These are phyloP conservation scores for Dipodomys spectabilis DNA, from an alignment of 2,113 vertebrate genomes.

Conservation along the genomic window DNA sequence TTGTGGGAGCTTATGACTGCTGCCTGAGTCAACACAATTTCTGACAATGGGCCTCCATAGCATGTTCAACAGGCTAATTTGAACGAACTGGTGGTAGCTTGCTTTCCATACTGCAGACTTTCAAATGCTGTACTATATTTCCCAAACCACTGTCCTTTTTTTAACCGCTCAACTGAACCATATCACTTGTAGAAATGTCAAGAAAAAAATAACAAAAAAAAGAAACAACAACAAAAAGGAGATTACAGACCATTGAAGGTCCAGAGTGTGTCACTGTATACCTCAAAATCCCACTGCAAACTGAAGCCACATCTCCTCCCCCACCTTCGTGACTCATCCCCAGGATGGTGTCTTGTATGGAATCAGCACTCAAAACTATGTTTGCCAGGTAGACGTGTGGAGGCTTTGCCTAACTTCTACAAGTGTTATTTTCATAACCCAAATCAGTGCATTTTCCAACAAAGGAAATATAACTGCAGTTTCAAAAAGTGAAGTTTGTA, in stretches of 20 bases:
- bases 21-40: background rate
- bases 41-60: background rate
- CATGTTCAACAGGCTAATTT: background rate
- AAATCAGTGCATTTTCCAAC: background rate
- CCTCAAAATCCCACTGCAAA: background rate
- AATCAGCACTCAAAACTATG: background rate
- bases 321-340: constrained; percentile 7
- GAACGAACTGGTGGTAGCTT: background rate
- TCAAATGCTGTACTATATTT: background rate
- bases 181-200: background rate
- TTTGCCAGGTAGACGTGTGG: background rate
- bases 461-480: background rate
- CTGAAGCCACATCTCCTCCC: background rate
- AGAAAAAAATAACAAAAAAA: background rate
- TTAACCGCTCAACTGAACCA: background rate
- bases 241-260: constrained; percentile 5
- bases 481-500: background rate
- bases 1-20: background rate
- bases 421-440: background rate
- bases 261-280: background rate
- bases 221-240: background rate
- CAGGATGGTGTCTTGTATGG: background rate
- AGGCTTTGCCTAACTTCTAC: background rate
- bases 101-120: background rate
- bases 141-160: background rate